Evolutionary conservation across 2,888 invertebrate species (phyloP), one percentile per base, ranked within the genome.

Genomic region (Brachypterus glaber): DNA sequence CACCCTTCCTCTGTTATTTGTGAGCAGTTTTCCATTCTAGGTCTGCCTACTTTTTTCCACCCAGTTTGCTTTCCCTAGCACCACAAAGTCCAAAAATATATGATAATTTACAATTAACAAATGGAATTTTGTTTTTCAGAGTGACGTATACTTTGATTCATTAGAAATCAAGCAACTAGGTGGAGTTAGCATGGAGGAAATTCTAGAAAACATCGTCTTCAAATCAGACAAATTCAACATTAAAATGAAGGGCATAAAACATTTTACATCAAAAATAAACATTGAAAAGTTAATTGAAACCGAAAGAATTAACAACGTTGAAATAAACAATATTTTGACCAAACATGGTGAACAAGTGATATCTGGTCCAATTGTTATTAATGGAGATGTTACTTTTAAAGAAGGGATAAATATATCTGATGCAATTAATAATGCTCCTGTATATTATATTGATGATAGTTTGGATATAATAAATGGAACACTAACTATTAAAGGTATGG

Each of bases 181-280:
- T 45, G 55, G 53, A 2, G 49, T 60, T 1, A 38, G 63, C 33
- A 63, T 72, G 40, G 54, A 64, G 1, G 49, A 56, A 8, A 56
- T 68, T 11, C 40, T 68, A 0, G 44, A 60, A 1, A 67, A 69
- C 43, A 53, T 71, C 9, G 58, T 72, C 21, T 65, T 62, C 39
- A 63, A 57, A 46, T n/a, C n/a, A n/a, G 55, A 59, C n/a, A 60
- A 67, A 41, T 45, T 53, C 9, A 44, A 55, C 21, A 36, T 63
- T 4, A 41, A 36, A 15, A 41, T 68, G 9, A 37, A 40, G 1
- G 57, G 56, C 3, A 30, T 39, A 2, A 63, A 64, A 53, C 45
- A 43, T 2, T 67, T 66, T 44, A 11, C 40, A 8, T 54, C 58
- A n/a, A 60, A 60, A 17, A 50, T 71, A 1, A 50, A 43, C 9